These are phyloP conservation scores for Priocnemis perturbator DNA, from an alignment of 2,888 invertebrate genomes.

Conservation along the genomic window DNA sequence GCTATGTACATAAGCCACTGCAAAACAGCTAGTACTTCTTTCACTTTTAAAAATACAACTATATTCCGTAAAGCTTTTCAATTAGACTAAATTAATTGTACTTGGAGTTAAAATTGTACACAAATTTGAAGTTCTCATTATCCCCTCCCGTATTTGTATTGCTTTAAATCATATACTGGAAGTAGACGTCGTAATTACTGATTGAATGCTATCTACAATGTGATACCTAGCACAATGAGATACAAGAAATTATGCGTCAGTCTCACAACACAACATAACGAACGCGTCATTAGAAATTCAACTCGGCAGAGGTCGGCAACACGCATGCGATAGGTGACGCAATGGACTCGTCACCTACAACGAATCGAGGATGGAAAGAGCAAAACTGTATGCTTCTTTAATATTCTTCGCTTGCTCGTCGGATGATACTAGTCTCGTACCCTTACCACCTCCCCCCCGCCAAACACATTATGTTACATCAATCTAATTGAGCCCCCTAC, in stretches of 20 bases:
- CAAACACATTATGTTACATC: too few relatives aligned
- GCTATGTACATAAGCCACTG: conserved; percentile 46
- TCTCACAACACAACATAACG: conserved; percentile 42
- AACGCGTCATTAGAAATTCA: conserved; percentile 33
- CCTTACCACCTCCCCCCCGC: neutral
- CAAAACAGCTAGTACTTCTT: conserved; percentile 18
- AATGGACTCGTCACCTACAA: too few relatives aligned
- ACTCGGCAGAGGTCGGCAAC: neutral
- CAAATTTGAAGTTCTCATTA: conserved; percentile 25
- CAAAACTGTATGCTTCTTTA: neutral
- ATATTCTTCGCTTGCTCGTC: neutral
- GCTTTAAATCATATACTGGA: conserved; percentile 14
- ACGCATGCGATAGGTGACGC: neutral
- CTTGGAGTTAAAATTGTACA: conserved; percentile 42
- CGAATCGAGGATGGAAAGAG: too few relatives aligned
- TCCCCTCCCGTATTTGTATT: conserved; percentile 1
- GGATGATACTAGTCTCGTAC: neutral
- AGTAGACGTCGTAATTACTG: conserved; percentile 27
- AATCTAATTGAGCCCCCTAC: too few relatives aligned
- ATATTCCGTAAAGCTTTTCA: conserved; percentile 34
- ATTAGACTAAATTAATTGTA: conserved; percentile 47
- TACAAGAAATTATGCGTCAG: conserved; percentile 46
- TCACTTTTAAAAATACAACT: conserved; percentile 31
- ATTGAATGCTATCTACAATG: conserved; percentile 37
- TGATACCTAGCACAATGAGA: conserved; percentile 46